Evolutionary conservation across 2,113 vertebrate genomes (phyloP).

Genomic region (Fregetta grallaria): DNA sequence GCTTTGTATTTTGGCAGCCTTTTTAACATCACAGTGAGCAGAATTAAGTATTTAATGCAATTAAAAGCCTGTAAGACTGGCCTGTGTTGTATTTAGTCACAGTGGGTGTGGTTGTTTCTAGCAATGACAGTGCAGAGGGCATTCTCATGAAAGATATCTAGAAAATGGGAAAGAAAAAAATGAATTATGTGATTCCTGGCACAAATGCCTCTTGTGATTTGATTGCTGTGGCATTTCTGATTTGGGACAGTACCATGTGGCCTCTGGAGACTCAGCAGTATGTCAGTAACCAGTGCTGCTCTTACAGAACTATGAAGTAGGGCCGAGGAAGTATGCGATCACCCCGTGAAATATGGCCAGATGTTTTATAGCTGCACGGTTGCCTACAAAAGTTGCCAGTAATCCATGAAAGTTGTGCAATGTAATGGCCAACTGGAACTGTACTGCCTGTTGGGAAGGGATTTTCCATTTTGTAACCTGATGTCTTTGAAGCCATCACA

Average conservation of each 20-base stretch:
- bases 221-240: neutral
- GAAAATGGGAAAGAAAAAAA: neutral
- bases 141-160: neutral
- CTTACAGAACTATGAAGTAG: neutral
- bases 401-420: neutral
- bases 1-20: neutral
- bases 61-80: neutral
- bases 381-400: neutral
- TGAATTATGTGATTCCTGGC: neutral
- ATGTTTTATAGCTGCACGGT: neutral
- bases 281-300: neutral
- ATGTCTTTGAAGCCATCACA: neutral
- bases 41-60: neutral
- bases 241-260: neutral
- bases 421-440: neutral
- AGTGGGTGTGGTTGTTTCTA: neutral
- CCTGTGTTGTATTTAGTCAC: neutral
- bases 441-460: neutral
- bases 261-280: neutral
- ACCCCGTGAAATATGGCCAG: neutral
- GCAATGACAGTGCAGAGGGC: neutral
- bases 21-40: neutral
- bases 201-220: neutral
- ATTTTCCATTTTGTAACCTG: slow-evolving; percentile 1
- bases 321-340: neutral